Evolutionary conservation across 2,797 vertebrate genomes (phyloP), one percentile per base, ranked within the genome.

Genomic region (Dendrocincla fuliginosa): DNA sequence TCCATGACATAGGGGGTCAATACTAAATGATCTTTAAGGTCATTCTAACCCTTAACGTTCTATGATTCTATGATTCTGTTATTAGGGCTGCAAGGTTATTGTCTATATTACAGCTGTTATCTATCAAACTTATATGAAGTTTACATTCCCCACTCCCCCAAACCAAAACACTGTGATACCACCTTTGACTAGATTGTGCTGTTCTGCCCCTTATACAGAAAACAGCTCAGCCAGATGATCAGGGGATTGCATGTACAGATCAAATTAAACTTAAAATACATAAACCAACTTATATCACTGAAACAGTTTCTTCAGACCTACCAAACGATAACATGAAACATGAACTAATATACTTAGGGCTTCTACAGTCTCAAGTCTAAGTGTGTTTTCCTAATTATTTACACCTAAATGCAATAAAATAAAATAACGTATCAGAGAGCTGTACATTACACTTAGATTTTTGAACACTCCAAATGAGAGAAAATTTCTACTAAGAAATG

Each of bases 1-100:
- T 13, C 33, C 9, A 6, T 52, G 30, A 13, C 22, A 32, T 0
- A 0, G 8, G 3, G 2, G 2, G 11, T 4, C 50, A 24, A 14
- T 16, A 41, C 20, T 19, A 19, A 4, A 14, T 41, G 14, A 46
- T 25, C 20, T 50, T 71, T 71, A 27, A 32, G 24, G 13, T 10
- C 60, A 15, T 44, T 64, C 39, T 4, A 64, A 64, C 14, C 30
- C 41, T 44, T 63, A 16, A 32, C 14, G 18, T 44, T 64, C 61
- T 64, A 12, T 24, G 30, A 32, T 32, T 63, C 30, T 42, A 22
- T 42, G 28, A 63, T 44, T 44, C 44, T 44, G 44, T 19, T 63
- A 23, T 32, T 41, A 46, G 25, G 17, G 18, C 1, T 30, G 33
- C 33, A 65, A 61, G 5, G 4, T 53, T 50, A 77, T 70, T 39